Evolutionary conservation across 2,113 vertebrate species (phyloP).

Genomic region (Paradoxurus hermaphroditus): DNA sequence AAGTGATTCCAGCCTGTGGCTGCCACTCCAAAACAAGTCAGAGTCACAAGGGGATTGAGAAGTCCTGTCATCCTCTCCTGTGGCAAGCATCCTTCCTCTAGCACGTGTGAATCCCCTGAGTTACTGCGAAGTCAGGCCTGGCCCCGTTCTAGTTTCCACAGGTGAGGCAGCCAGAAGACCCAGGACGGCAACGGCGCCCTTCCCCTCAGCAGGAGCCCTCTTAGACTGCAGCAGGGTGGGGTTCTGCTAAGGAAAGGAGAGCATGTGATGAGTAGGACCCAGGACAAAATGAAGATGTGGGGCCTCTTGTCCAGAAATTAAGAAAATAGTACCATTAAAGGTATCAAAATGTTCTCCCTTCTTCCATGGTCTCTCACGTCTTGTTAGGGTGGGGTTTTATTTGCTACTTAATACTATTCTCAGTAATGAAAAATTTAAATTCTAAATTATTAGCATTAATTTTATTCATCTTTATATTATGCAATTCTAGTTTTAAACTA

Average conservation of each 20-base stretch:
- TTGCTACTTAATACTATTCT: background rate
- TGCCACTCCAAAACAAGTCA: background rate
- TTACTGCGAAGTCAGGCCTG: background rate
- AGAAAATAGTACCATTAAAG: background rate
- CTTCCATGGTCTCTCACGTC: background rate
- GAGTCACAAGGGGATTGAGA: background rate
- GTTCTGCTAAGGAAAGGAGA: background rate
- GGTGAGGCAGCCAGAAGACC: background rate
- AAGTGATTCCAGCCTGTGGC: background rate
- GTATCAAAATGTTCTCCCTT: background rate
- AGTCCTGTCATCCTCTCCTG: background rate
- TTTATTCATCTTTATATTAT: slow-evolving; percentile 2
- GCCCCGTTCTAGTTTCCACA: background rate
- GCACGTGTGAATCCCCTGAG: too few species aligned
- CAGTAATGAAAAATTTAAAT: slow-evolving; percentile 23
- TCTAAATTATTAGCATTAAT: background rate
- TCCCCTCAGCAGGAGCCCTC: background rate
- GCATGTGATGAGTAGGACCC: too few species aligned
- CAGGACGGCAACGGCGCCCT: background rate
- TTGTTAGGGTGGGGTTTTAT: background rate
- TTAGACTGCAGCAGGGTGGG: background rate
- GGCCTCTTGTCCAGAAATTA: background rate
- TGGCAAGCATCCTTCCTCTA: background rate
- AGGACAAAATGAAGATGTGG: background rate
- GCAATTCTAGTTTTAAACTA: background rate